These are phyloP conservation scores for Zophobas morio DNA, from an alignment of 1,140 invertebrate genomes.

Conservation along the genomic window DNA sequence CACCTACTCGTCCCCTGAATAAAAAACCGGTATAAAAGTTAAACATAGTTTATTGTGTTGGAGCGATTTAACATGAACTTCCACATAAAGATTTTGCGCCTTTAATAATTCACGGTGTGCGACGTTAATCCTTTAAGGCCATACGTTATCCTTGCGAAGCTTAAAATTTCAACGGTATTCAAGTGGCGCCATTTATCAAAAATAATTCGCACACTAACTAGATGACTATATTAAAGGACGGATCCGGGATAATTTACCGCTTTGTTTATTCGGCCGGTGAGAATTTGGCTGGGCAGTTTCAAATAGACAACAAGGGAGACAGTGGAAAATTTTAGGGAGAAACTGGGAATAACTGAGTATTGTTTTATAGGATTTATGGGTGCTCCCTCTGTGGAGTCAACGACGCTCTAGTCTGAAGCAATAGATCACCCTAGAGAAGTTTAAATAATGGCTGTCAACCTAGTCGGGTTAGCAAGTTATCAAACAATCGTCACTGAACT, in stretches of 20 bases:
- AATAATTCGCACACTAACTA: conserved; percentile 57
- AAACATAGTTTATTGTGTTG: conserved; percentile 61
- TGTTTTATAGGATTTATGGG: too few relatives aligned
- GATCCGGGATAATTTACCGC: conserved; percentile 45
- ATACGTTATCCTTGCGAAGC: conserved; percentile 55
- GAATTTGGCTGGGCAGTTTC: neutral
- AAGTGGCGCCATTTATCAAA: conserved; percentile 56
- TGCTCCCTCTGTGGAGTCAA: too few relatives aligned
- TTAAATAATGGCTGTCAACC: too few relatives aligned
- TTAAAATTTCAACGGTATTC: conserved; percentile 60
- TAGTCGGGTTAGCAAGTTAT: too few relatives aligned
- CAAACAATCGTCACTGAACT: too few relatives aligned
- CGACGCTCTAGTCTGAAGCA: too few relatives aligned
- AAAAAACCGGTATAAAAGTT: conserved; percentile 60
- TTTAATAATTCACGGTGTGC: conserved; percentile 53
- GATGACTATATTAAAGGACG: conserved; percentile 58
- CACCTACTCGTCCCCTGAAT: conserved; percentile 54
- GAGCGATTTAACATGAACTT: conserved; percentile 61
- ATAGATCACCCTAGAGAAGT: too few relatives aligned
- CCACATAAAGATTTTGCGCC: conserved; percentile 59
- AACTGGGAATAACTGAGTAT: too few relatives aligned
- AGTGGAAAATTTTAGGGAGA: too few relatives aligned
- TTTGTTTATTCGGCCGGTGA: conserved; percentile 31
- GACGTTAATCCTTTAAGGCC: conserved; percentile 58
- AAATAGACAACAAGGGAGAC: too few relatives aligned